phyloP scores from a whole-genome alignment of 1,140 invertebrate genomes.

The Coptotermes formosanus region DNA sequence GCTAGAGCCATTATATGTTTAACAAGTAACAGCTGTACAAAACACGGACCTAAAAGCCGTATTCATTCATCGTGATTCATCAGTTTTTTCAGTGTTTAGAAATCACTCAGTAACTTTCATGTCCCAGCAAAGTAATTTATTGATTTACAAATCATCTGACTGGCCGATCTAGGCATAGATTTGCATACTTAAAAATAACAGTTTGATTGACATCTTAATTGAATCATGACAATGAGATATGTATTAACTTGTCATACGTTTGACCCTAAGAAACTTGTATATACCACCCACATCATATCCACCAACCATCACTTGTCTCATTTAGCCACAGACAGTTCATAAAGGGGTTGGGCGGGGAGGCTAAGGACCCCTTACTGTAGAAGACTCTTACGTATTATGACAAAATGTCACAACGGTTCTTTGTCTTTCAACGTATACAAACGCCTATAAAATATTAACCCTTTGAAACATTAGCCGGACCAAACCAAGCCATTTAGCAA shows the following conservation, averaged over 20 bases:
- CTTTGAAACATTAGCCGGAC: too few species aligned
- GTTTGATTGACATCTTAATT: conserved; percentile 16
- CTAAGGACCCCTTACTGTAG: too few species aligned
- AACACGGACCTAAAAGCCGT: neutral
- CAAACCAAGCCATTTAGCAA: too few species aligned
- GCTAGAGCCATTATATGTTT: neutral
- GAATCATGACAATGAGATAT: neutral
- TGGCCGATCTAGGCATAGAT: neutral
- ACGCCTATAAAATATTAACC: too few species aligned
- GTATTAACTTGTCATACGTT: neutral
- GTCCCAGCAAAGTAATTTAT: neutral
- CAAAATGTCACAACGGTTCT: too few species aligned
- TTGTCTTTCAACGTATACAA: too few species aligned
- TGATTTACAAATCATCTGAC: neutral
- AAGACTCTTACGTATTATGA: too few species aligned
- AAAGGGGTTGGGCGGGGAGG: too few species aligned
- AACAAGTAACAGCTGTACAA: neutral
- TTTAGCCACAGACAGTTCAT: too few species aligned
- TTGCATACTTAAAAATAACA: neutral
- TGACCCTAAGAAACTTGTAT: neutral
- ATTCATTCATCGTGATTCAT: neutral
- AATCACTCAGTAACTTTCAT: conserved; percentile 7
- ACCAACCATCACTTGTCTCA: too few species aligned
- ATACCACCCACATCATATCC: too few species aligned
- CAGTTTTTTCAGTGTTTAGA: neutral